Percentiles rank a stretch among this genome's conserved stretches.
phyloP scores from a whole-genome alignment of 2,113 vertebrate species.

The Gnathonemus longibarbis region DNA sequence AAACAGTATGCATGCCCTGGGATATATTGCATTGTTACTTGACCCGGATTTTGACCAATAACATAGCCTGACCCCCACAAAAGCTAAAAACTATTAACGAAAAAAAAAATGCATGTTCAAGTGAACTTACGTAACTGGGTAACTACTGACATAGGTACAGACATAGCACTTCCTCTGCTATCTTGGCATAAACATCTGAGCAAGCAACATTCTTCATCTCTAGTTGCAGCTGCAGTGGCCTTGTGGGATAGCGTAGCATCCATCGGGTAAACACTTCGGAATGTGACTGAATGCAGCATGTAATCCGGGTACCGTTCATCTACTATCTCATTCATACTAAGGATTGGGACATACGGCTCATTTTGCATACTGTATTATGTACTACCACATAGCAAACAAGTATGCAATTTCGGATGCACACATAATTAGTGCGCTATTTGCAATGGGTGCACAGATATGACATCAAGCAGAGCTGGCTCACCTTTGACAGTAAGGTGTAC shows the following conservation, averaged over 20 bases:
- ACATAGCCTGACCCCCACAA: neutral
- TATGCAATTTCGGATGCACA: neutral
- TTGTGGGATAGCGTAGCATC: neutral
- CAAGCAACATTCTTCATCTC: too few species aligned
- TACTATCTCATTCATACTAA: neutral
- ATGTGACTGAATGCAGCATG: neutral
- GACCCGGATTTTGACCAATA: neutral
- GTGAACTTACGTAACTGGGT: neutral
- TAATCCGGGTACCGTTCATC: neutral
- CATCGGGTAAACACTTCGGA: neutral
- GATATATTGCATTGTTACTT: neutral
- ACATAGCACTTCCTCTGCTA: neutral
- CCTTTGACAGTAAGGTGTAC: conserved; percentile 96
- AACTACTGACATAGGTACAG: neutral
- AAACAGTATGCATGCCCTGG: neutral
- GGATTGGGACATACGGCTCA: neutral
- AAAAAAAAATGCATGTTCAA: neutral
- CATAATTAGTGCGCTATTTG: neutral
- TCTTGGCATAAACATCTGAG: neutral
- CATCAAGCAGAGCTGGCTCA: conserved; percentile 48
- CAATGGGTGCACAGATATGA: neutral
- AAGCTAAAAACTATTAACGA: neutral
- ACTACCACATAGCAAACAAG: neutral
- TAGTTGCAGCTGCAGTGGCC: too few species aligned
- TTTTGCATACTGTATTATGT: neutral